phyloP scores from a whole-genome alignment of 2,888 invertebrate genomes.

The Cheiracanthium punctorium region DNA sequence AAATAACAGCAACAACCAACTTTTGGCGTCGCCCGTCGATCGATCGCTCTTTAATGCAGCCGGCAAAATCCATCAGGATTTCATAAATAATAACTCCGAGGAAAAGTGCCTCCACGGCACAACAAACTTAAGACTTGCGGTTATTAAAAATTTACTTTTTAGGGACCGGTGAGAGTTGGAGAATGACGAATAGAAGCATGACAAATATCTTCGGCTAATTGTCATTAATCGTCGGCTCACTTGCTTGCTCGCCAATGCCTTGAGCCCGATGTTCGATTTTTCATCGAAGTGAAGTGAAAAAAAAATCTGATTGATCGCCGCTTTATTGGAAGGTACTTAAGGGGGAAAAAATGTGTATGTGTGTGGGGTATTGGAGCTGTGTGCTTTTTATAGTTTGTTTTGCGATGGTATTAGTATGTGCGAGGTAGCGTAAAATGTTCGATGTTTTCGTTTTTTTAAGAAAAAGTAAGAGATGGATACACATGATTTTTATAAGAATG shows the following conservation, averaged over 20 bases:
- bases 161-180: slow-evolving; percentile 38
- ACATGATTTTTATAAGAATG: too few relatives aligned
- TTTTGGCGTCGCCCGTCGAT: slow-evolving; percentile 29
- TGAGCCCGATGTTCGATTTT: slow-evolving; percentile 31
- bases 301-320: background rate
- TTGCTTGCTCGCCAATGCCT: slow-evolving; percentile 7
- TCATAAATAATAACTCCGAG: slow-evolving; percentile 65
- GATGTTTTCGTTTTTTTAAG: too few relatives aligned
- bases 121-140: slow-evolving; percentile 27
- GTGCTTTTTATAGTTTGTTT: background rate
- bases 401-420: background rate
- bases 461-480: too few relatives aligned
- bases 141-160: slow-evolving; percentile 64
- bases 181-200: slow-evolving; percentile 54
- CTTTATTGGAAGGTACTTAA: background rate
- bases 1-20: slow-evolving; percentile 63
- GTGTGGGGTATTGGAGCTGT: too few relatives aligned
- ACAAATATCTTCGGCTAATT: slow-evolving; percentile 62
- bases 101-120: slow-evolving; percentile 14
- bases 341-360: background rate
- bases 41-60: slow-evolving; percentile 58
- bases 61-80: slow-evolving; percentile 64
- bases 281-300: too few relatives aligned
- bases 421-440: background rate
- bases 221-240: slow-evolving; percentile 53